A percentile compares a stretch with the other conserved stretches of the same genome.
These are phyloP conservation scores for Pituophis catenifer DNA, from an alignment of 2,113 vertebrate genomes.

Conservation along the genomic window DNA sequence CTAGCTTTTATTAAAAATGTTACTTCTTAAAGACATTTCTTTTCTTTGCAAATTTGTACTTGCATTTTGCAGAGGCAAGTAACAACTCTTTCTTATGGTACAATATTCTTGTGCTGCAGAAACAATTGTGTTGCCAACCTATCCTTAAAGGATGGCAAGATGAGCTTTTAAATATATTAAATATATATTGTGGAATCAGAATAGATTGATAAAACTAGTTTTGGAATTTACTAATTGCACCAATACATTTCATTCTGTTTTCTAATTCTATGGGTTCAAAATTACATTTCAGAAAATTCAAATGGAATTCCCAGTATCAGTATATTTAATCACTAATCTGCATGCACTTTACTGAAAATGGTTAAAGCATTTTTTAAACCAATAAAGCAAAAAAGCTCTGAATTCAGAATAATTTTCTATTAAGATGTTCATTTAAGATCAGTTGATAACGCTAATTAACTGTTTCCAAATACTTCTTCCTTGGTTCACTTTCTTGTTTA, in stretches of 20 bases:
- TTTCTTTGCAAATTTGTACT: constrained; percentile 42
- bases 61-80: constrained; percentile 43
- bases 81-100: constrained; percentile 43
- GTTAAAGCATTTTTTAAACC: background rate
- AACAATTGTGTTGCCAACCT: constrained; percentile 45
- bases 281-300: background rate
- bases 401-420: background rate
- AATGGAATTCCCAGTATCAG: background rate
- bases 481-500: background rate
- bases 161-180: constrained; percentile 54
- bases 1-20: constrained; percentile 51
- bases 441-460: background rate
- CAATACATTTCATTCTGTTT: background rate
- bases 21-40: constrained; percentile 41
- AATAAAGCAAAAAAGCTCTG: background rate
- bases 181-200: constrained; percentile 26
- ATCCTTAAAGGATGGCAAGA: constrained; percentile 28
- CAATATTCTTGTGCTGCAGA: constrained; percentile 50
- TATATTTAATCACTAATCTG: background rate
- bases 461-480: background rate
- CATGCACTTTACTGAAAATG: background rate
- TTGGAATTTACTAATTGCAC: background rate
- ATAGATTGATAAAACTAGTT: constrained; percentile 28
- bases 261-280: background rate
- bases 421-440: background rate